These are phyloP conservation scores for Eurytemora carolleeae DNA, from an alignment of 1,140 invertebrate genomes.

Conservation along the genomic window DNA sequence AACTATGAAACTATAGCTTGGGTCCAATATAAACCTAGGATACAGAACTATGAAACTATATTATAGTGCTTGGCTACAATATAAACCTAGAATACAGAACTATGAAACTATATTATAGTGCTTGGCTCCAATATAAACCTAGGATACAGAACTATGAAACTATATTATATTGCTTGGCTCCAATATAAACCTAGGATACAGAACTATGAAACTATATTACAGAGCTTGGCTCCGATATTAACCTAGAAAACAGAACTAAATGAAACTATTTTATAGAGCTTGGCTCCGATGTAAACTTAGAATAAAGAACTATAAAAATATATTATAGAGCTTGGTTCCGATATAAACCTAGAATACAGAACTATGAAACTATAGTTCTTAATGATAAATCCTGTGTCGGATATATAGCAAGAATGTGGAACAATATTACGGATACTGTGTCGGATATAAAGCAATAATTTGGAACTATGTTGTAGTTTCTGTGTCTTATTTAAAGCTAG, in stretches of 20 bases:
- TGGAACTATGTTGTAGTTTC: neutral
- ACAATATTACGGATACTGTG: neutral
- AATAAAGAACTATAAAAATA: too few relatives aligned
- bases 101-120: neutral
- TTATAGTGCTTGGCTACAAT: too few relatives aligned
- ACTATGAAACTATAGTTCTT: neutral
- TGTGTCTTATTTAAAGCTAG: neutral
- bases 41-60: neutral
- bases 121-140: too few relatives aligned
- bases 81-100: neutral
- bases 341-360: neutral
- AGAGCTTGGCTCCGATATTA: too few relatives aligned
- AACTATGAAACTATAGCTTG: neutral
- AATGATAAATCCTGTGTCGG: neutral
- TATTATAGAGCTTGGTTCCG: too few relatives aligned
- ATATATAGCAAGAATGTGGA: neutral
- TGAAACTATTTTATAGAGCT: too few relatives aligned
- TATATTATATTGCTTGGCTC: too few relatives aligned
- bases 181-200: too few relatives aligned
- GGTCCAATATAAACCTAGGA: neutral
- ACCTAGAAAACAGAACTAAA: too few relatives aligned
- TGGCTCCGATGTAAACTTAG: too few relatives aligned
- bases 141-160: too few relatives aligned
- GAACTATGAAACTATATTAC: too few relatives aligned
- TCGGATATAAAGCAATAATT: neutral